Evolutionary conservation across 2,888 invertebrate genomes (phyloP).

Genomic region (Athalia cordata): DNA sequence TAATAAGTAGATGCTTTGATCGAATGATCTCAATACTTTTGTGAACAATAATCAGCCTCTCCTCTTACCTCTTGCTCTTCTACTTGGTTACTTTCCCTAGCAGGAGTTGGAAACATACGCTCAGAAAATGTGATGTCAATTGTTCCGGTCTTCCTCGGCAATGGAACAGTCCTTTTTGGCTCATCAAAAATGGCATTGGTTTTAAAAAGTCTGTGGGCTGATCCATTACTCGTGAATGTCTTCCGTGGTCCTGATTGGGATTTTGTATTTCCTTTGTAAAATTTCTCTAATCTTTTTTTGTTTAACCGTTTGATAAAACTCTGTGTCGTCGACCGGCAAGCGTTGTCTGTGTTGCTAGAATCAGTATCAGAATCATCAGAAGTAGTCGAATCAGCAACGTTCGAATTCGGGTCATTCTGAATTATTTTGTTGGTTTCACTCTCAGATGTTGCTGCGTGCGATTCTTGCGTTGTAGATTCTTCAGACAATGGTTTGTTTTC

Average conservation of each 20-base stretch:
- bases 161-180: slow-evolving; percentile 74
- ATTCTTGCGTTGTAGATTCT: neutral
- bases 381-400: slow-evolving; percentile 46
- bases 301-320: slow-evolving; percentile 38
- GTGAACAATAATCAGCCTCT: slow-evolving; percentile 22
- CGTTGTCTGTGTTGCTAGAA: slow-evolving; percentile 14
- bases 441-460: neutral
- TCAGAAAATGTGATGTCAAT: slow-evolving; percentile 84
- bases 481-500: slow-evolving; percentile 1
- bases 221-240: slow-evolving; percentile 56
- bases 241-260: slow-evolving; percentile 44
- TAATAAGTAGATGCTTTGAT: neutral
- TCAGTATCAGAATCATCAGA: slow-evolving; percentile 55
- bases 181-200: slow-evolving; percentile 66
- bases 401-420: neutral
- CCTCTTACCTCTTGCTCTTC: slow-evolving; percentile 81
- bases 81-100: slow-evolving; percentile 81
- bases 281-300: slow-evolving; percentile 47
- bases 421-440: neutral
- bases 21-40: neutral
- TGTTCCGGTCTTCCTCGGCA: slow-evolving; percentile 76
- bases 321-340: slow-evolving; percentile 19
- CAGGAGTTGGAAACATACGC: slow-evolving; percentile 87
- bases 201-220: slow-evolving; percentile 59
- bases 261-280: slow-evolving; percentile 46